A percentile compares a stretch with the other conserved stretches of the same genome.
These are phyloP conservation scores for Macrosteles quadrilineatus DNA, from an alignment of 1,140 invertebrate genomes.

Conservation along the genomic window DNA sequence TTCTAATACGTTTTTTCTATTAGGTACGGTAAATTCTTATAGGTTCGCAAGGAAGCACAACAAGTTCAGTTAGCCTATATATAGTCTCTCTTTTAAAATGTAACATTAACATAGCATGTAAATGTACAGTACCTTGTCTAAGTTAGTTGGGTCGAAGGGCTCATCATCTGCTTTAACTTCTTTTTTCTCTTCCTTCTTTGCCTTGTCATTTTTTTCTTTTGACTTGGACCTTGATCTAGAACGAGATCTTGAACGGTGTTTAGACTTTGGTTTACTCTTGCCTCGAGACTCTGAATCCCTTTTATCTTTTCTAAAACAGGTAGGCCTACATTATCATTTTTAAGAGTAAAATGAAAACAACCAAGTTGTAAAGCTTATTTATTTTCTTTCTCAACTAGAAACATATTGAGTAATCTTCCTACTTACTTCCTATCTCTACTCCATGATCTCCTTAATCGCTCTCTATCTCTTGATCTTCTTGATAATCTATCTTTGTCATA, in stretches of 20 bases:
- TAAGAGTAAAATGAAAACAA: too few relatives aligned
- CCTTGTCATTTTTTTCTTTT: constrained; percentile 53
- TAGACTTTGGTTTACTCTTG: constrained; percentile 31
- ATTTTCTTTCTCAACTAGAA: too few relatives aligned
- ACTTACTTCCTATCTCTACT: constrained; percentile 57
- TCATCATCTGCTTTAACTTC: constrained; percentile 57
- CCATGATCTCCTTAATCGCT: constrained; percentile 53
- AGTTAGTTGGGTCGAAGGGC: constrained; percentile 69
- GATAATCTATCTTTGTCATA: constrained; percentile 43
- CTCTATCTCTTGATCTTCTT: constrained; percentile 45
- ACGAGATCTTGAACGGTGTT: constrained; percentile 29
- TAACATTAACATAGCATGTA: not conserved
- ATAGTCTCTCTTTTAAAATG: too few relatives aligned
- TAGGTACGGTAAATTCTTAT: too few relatives aligned
- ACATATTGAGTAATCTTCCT: too few relatives aligned
- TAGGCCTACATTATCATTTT: too few relatives aligned
- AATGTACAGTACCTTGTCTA: constrained; percentile 65
- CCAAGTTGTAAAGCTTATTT: too few relatives aligned
- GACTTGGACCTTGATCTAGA: constrained; percentile 50
- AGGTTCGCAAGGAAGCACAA: too few relatives aligned
- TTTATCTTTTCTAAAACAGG: constrained; percentile 38
- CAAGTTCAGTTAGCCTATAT: too few relatives aligned
- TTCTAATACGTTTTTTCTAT: too few relatives aligned
- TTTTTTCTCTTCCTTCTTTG: constrained; percentile 59
- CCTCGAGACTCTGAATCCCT: constrained; percentile 37